Base-by-base conservation (phyloP, 2,888 invertebrate genomes). In the Ormyrus thymus region DNA sequence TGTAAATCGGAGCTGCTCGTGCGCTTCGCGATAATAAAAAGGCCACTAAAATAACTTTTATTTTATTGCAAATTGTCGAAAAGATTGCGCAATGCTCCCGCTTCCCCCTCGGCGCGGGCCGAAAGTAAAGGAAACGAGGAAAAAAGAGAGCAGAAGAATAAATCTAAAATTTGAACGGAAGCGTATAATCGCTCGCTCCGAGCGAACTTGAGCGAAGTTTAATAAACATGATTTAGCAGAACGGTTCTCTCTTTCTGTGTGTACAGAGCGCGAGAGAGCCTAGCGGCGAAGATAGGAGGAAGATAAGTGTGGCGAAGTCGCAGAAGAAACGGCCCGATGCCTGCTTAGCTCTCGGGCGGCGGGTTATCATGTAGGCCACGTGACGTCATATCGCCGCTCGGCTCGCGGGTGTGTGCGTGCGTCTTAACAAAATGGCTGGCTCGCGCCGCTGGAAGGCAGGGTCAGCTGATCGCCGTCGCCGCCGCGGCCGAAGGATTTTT, bases 321-420 rank as follows among this genome's bases (percentile, higher is more conserved):
- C 29, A 62, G 65, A 75, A 73, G 78, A 82, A 82, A 77, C 70
- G 75, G 15, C n/a, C 8, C 48, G 72, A 64, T 29, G 56, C 10
- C 48, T 48, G 73, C 65, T 73, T 62, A 46, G 61, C 48, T 15
- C 53, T 64, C 45, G 66, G 64, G 76, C 71, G 81, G 77, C 29
- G 85, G 87, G 88, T 86, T 88, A 88, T 88, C 88, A 86, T 85
- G 81, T 86, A 86, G 87, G 87, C 84, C 86, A 82, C 79, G 74
- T 84, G 85, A 86, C 87, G 86, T 86, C 86, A 86, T 86, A 86
- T 87, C 86, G 80, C 80, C 58, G 64, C 62, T 45, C 29, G 13
- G 71, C 53, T 80, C 58, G 64, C 29, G 13, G 79, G 69, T 77
- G 83, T 3, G 29, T 29, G 29, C n/a, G n/a, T 29, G 29, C 4